Conservation (phyloP, 2,888 invertebrate species). For the Trissoscelio sp. region DNA sequence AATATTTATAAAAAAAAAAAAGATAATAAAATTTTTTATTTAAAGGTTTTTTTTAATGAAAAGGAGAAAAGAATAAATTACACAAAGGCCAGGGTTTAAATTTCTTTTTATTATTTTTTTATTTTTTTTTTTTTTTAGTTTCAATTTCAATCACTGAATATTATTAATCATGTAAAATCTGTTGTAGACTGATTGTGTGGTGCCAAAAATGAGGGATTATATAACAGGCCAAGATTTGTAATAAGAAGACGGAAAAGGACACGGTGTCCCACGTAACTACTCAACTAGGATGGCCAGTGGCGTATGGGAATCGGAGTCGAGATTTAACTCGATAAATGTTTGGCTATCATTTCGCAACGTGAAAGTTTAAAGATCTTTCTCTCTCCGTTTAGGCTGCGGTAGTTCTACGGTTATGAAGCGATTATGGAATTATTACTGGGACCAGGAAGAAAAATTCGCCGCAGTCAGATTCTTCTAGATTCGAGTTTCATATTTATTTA, state of each 20-base stretch:
- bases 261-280: constrained; percentile 30
- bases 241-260: constrained; percentile 23
- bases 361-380: constrained; percentile 76
- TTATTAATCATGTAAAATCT: too few species aligned
- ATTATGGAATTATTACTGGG: constrained; percentile 39
- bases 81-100: too few species aligned
- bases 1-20: too few species aligned
- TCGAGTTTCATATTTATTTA: too few species aligned
- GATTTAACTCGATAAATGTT: constrained; percentile 70
- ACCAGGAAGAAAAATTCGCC: too few species aligned
- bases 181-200: not conserved
- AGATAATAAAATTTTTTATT: too few species aligned
- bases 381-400: constrained; percentile 45
- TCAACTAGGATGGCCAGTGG: constrained; percentile 11
- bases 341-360: constrained; percentile 77
- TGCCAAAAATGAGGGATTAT: constrained; percentile 25
- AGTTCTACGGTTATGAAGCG: constrained; percentile 44
- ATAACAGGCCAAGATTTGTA: not conserved
- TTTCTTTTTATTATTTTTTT: too few species aligned
- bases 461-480: too few species aligned
- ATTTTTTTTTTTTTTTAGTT: too few species aligned
- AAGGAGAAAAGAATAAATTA: too few species aligned
- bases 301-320: constrained; percentile 39
- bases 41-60: too few species aligned
- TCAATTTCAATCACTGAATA: too few species aligned